Base-by-base conservation (phyloP, 2,888 invertebrate genomes). In the Lepidochitona cinerea region DNA sequence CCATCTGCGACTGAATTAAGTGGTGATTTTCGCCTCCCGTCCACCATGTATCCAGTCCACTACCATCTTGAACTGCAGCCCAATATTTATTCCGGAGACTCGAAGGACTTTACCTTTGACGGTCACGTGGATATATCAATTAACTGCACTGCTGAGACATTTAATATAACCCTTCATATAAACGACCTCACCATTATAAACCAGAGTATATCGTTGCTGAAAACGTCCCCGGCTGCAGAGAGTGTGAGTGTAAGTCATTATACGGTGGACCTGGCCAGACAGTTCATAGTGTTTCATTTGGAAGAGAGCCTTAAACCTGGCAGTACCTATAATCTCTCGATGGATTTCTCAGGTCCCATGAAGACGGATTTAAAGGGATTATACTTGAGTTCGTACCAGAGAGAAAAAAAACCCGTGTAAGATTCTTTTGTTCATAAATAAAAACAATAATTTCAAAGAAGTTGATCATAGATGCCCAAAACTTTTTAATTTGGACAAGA, bases 331-430 rank as follows among this genome's bases (percentile, higher is more conserved):
- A 90, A 93, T 71, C 87, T 96, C 79, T 92, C 93, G 79, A 93
- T 96, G 71, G 93, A 93, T 67, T 96, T 94, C 85, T 91, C 92
- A 23, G 96, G 96, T 0, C 91, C 93, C 76, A 91, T 96, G 70
- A 94, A 94, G 26, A 41, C 67, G 33, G 71, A 71, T 33, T n/a
- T 71, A 18, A 49, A 36, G 2, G 74, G 74, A 0, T n/a, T 74
- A 14, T 74, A 71, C 41, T 33, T 35, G 49, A 74, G 71, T 26
- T 18, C 49, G 26, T 79, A 79, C 36, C 72, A 74, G 37, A 49
- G 71, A 1, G 68, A 59, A 1, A 70, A 70, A 35, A 37, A 49
- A 29, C 67, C 70, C 1, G 69, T 73, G 77, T 77, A 73, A 52
- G 70, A 18, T 41, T n/a, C n/a, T n/a, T n/a, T n/a, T n/a, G n/a